A percentile compares a stretch with the other conserved stretches of the same genome.
phyloP scores from a whole-genome alignment of 2,113 vertebrate species.

The Phalacrocorax pelagicus region DNA sequence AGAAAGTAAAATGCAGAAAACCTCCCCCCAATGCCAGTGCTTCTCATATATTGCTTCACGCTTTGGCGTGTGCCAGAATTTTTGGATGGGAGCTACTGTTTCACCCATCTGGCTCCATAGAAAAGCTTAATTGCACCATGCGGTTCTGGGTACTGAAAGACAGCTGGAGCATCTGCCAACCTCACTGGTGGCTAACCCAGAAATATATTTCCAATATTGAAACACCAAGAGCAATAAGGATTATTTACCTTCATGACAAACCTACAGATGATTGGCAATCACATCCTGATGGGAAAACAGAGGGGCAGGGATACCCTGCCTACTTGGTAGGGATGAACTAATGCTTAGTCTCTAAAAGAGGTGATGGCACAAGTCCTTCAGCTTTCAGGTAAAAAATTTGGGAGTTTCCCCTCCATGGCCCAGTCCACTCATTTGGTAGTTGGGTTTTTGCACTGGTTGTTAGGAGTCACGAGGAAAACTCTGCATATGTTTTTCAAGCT shows the following conservation, averaged over 20 bases:
- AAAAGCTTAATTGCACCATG: background rate
- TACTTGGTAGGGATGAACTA: background rate
- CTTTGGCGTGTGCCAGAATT: background rate
- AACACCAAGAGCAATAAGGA: background rate
- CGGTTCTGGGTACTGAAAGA: background rate
- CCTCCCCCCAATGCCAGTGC: fast-evolving
- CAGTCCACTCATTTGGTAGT: background rate
- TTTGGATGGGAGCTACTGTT: background rate
- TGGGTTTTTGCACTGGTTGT: background rate
- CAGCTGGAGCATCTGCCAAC: background rate
- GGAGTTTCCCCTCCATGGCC: background rate
- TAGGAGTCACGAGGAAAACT: background rate
- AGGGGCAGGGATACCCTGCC: background rate
- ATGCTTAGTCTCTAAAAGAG: background rate
- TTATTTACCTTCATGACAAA: background rate
- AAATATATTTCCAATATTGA: background rate
- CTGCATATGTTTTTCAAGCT: background rate
- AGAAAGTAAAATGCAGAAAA: background rate
- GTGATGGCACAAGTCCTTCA: background rate
- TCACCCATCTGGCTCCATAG: conserved; percentile 17
- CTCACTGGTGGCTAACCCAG: background rate
- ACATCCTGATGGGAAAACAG: background rate
- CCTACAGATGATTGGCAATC: too few species aligned
- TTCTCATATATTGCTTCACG: background rate
- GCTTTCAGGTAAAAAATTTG: background rate